Evolutionary conservation across 2,888 invertebrate genomes (phyloP).

Genomic region (Ceratothoa steindachneri): DNA sequence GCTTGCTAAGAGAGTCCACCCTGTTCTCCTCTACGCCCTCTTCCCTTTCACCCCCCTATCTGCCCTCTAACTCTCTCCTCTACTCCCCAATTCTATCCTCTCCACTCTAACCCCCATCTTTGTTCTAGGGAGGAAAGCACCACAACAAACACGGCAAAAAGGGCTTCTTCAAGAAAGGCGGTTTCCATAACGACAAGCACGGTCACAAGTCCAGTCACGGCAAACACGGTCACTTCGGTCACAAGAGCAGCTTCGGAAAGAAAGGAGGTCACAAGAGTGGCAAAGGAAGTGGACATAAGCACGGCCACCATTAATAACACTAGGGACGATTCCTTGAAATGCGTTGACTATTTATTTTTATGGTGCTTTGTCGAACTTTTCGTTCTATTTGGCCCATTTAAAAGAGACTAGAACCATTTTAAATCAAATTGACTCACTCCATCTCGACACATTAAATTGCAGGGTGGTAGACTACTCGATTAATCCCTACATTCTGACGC

Average conservation of each 20-base stretch:
- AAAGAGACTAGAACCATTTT: too few relatives aligned
- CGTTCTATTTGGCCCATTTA: too few relatives aligned
- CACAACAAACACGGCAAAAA: constrained; percentile 55
- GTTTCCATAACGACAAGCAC: constrained; percentile 49
- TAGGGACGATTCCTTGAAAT: not conserved
- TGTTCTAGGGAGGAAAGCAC: constrained; percentile 45
- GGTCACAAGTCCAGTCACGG: constrained; percentile 60
- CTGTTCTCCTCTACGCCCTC: not conserved
- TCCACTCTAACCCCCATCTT: not conserved
- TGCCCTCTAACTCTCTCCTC: not conserved
- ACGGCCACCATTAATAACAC: not conserved
- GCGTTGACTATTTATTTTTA: too few relatives aligned
- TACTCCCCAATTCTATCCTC: too few relatives aligned
- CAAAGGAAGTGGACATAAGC: constrained; percentile 17
- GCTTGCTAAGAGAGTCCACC: too few relatives aligned
- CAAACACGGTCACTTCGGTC: constrained; percentile 59
- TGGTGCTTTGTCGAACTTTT: too few relatives aligned
- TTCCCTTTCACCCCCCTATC: not conserved
- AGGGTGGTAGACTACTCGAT: too few relatives aligned
- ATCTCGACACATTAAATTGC: too few relatives aligned
- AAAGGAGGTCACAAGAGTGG: constrained; percentile 32
- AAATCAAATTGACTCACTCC: too few relatives aligned
- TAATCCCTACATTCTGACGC: too few relatives aligned
- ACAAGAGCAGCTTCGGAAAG: constrained; percentile 50
- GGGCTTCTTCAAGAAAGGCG: constrained; percentile 69